Conservation (phyloP, 2,797 vertebrate species). For the Pipistrellus pipistrellus region DNA sequence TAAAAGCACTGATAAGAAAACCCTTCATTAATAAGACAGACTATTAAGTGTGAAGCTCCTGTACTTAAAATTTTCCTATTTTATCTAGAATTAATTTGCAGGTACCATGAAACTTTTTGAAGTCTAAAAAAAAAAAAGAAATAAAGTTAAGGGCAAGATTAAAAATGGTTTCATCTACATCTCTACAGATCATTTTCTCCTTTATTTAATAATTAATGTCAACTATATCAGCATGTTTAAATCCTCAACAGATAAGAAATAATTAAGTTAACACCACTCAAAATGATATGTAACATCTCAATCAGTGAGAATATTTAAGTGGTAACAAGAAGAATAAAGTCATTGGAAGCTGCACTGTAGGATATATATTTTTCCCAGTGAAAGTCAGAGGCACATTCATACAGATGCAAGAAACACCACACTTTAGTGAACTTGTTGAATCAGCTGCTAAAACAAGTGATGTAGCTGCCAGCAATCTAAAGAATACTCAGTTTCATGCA, state of each 20-base stretch:
- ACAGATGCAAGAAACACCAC: constrained; percentile 72
- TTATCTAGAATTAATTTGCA: constrained; percentile 85
- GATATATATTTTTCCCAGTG: constrained; percentile 61
- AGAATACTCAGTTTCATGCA: constrained; percentile 56
- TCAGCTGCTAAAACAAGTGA: constrained; percentile 76
- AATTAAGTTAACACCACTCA: constrained; percentile 88
- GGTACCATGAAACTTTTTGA: constrained; percentile 80
- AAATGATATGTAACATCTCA: constrained; percentile 86
- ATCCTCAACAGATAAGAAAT: constrained; percentile 88
- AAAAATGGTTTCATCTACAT: constrained; percentile 76
- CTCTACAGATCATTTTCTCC: constrained; percentile 83
- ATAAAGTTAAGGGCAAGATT: constrained; percentile 79
- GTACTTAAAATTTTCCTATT: constrained; percentile 79
- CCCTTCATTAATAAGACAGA: constrained; percentile 83
- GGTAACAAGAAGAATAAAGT: constrained; percentile 80
- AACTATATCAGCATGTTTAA: constrained; percentile 85
- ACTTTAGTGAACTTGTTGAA: constrained; percentile 61
- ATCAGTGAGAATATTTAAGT: constrained; percentile 87
- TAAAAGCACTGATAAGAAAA: constrained; percentile 86
- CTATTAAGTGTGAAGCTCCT: constrained; percentile 81
- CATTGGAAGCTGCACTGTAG: constrained; percentile 75
- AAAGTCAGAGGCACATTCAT: constrained; percentile 80
- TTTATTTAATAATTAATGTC: constrained; percentile 90
- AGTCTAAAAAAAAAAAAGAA: constrained; percentile 63
- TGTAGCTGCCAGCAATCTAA: constrained; percentile 66